Percentiles rank a stretch among this genome's conserved stretches.
phyloP scores from a whole-genome alignment of 1,140 invertebrate genomes.

The Caenorhabditis tropicalis region DNA sequence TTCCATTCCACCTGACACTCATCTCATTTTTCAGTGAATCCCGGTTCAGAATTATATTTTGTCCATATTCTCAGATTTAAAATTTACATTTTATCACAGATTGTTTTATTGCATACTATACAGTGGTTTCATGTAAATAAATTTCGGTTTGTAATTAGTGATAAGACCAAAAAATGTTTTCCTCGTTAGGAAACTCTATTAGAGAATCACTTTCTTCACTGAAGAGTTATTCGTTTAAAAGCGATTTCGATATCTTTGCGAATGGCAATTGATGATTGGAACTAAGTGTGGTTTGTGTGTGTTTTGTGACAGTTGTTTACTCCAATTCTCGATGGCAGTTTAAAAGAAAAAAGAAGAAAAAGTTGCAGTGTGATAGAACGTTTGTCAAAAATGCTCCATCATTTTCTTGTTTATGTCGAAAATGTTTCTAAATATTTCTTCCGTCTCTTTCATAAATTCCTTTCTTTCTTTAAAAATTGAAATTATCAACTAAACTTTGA shows the following conservation, averaged over 20 bases:
- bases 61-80: background rate
- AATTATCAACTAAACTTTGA: too few relatives aligned
- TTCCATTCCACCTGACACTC: constrained; percentile 38
- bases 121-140: constrained; percentile 13
- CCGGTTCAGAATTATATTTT: background rate
- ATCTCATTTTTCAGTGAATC: constrained; percentile 50
- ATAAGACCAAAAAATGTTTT: too few relatives aligned
- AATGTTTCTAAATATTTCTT: background rate
- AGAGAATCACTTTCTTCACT: too few relatives aligned
- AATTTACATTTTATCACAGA: background rate
- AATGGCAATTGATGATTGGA: background rate
- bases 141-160: too few relatives aligned
- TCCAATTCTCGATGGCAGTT: background rate
- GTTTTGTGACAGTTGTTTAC: constrained; percentile 30
- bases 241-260: background rate
- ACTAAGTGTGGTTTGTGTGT: background rate
- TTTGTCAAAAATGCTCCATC: background rate
- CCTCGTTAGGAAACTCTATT: too few relatives aligned
- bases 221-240: background rate
- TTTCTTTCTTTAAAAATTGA: background rate
- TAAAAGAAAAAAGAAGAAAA: background rate
- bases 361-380: background rate
- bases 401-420: background rate
- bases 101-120: constrained; percentile 15
- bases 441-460: background rate